Evolutionary conservation across 2,797 vertebrate genomes (phyloP).

Genomic region (Euphonia xanthogaster): DNA sequence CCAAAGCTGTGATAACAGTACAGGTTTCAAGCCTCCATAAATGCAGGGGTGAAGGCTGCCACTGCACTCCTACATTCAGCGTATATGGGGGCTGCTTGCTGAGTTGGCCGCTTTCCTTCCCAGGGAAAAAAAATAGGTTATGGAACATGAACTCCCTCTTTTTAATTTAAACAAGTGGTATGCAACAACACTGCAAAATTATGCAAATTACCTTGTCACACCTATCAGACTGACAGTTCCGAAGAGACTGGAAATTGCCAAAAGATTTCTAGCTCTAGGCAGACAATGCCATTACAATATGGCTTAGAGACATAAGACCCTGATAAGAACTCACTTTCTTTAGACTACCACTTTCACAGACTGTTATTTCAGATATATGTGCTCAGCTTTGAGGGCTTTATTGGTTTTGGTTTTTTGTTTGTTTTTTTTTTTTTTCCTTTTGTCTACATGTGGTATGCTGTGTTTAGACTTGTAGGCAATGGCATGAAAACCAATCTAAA

Average conservation of each 20-base stretch:
- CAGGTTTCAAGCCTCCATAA: background rate
- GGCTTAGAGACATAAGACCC: background rate
- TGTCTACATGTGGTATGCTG: background rate
- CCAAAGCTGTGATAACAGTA: background rate
- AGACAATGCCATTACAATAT: background rate
- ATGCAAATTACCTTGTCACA: background rate
- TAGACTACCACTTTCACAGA: background rate
- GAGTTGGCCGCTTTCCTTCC: background rate
- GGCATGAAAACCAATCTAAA: background rate
- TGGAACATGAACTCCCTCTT: background rate
- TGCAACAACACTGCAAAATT: background rate
- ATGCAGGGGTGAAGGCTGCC: background rate
- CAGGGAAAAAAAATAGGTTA: background rate
- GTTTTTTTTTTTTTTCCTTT: background rate
- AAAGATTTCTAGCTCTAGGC: background rate
- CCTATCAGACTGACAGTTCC: background rate
- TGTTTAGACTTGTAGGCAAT: background rate
- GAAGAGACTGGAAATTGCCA: slow-evolving; percentile 6
- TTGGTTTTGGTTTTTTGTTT: background rate
- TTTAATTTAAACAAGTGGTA: background rate
- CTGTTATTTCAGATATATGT: background rate
- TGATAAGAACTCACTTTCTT: background rate
- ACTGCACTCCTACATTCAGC: background rate
- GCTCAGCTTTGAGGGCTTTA: background rate
- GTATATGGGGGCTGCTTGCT: background rate